Conservation (phyloP, 2,888 invertebrate species). For the Eupithecia exiguata region DNA sequence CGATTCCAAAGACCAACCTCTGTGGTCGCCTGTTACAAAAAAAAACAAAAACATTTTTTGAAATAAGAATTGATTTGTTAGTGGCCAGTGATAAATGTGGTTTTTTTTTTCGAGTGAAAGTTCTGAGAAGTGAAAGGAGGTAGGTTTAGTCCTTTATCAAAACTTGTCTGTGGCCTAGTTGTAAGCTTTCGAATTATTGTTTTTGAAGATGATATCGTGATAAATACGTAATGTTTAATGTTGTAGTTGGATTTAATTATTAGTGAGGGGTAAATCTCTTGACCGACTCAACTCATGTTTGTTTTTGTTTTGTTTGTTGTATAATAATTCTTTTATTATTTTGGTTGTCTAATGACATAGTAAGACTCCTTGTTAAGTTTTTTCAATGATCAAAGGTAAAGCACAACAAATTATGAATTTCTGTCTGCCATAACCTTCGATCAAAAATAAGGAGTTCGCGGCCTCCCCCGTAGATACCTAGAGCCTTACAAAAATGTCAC, state of each 20-base stretch:
- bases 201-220: slow-evolving; percentile 11
- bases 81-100: slow-evolving; percentile 37
- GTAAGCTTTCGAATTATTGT: slow-evolving; percentile 36
- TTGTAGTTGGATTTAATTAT: neutral
- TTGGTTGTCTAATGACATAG: neutral
- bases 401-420: neutral
- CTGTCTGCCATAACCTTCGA: too few relatives aligned
- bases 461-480: too few relatives aligned
- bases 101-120: slow-evolving; percentile 67
- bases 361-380: neutral
- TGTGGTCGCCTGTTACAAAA: slow-evolving; percentile 50
- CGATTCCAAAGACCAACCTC: slow-evolving; percentile 51
- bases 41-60: slow-evolving; percentile 41
- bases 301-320: neutral
- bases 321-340: neutral
- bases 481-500: too few relatives aligned
- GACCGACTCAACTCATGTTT: neutral
- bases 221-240: neutral
- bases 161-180: slow-evolving; percentile 41
- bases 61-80: slow-evolving; percentile 41
- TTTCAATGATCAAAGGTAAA: neutral
- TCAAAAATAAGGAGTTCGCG: too few relatives aligned
- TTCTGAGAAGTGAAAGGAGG: slow-evolving; percentile 80
- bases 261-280: neutral
- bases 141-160: slow-evolving; percentile 61